These are phyloP conservation scores for Turdus rufiventris DNA, from an alignment of 2,113 vertebrate species.

Conservation along the genomic window DNA sequence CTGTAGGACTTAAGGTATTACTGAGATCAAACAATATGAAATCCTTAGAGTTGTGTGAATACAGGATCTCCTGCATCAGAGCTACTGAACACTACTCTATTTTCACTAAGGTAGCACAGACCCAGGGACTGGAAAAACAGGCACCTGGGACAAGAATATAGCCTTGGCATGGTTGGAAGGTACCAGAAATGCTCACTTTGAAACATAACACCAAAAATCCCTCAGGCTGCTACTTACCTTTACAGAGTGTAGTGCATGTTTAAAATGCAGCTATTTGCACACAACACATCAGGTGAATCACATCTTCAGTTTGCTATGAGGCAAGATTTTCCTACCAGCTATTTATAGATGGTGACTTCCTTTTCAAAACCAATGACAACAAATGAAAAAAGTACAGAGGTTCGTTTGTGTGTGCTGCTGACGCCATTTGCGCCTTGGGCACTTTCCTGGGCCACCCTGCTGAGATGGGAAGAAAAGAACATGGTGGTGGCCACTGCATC, in stretches of 20 bases:
- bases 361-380: neutral
- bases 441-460: neutral
- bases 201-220: neutral
- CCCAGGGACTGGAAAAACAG: neutral
- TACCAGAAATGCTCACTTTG: neutral
- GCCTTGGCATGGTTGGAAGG: neutral
- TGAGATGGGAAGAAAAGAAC: neutral
- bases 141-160: neutral
- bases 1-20: neutral
- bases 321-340: neutral
- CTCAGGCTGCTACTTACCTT: neutral
- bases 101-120: neutral
- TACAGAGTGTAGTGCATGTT: neutral
- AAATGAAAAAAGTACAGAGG: neutral
- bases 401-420: neutral
- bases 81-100: neutral
- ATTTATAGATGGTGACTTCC: neutral
- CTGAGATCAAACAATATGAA: neutral
- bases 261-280: neutral
- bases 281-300: neutral
- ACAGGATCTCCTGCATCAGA: slow-evolving; percentile 34
- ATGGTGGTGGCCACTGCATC: neutral
- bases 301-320: neutral
- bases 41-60: slow-evolving; percentile 24
- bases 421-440: fast-evolving